Base-by-base conservation (phyloP, 2,113 vertebrate species). In the Delphinapterus leucas region DNA sequence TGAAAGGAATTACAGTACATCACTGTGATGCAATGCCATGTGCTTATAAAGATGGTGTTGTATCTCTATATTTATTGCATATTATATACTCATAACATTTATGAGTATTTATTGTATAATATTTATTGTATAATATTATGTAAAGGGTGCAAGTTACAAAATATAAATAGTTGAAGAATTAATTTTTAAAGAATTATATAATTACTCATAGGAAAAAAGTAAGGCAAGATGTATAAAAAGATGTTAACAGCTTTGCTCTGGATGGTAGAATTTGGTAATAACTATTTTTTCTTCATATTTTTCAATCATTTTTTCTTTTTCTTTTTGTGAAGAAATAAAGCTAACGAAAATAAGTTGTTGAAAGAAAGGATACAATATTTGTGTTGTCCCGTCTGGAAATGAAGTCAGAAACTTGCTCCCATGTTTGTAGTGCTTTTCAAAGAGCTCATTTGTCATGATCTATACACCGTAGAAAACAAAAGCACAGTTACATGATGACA, bases 311-410 rank as follows among this genome's bases (percentile, higher is more conserved):
- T 82, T 81, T 60, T 36, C 25, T 33, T 6, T 21, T 49, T 63
- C n/a, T 73, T 93, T 93, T 71, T 70, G 18, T 81, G 38, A 88
- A 90, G 65, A 87, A 95, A 65, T 49, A 65, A 90, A 95, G 58
- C 31, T 10, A 89, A 47, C 36, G 63, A 47, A 81, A 94, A 53
- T 28, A 38, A 33, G 11, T 6, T 21, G 25, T 31, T 49, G 49
- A 79, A 38, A 38, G 86, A 93, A 98, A 99, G 99, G 99, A 99
- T 99, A 99, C 99, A 99, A 99, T 95, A 99, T 97, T 97, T 99
- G 99, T 0, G 90, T 98, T 25, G 99, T 99, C 44, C 99, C 99
- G 1, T 99, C 99, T n/a, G 99, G 99, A 97, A 99, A 98, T 36
- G 98, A 47, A 3, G 99, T 99, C 60, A 99, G 99, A 97, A 99